These are phyloP conservation scores for Aporophyla lueneburgensis DNA, from an alignment of 2,888 invertebrate species.

Conservation along the genomic window DNA sequence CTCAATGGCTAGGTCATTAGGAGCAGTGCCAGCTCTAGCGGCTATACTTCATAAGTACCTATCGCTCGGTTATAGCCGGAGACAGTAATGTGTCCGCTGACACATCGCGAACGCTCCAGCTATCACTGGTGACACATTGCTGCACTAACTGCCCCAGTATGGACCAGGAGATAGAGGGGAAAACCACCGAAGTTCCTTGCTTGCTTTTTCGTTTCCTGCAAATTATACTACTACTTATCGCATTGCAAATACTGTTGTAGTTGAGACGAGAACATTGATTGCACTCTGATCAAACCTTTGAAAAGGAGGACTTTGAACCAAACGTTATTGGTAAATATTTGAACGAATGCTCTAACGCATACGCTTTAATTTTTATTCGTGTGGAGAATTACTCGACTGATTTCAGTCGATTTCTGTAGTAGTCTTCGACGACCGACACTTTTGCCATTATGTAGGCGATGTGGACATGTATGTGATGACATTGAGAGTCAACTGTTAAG, in stretches of 20 bases:
- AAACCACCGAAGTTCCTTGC: neutral
- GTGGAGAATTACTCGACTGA: neutral
- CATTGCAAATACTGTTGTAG: neutral
- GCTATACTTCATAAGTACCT: conserved; percentile 51
- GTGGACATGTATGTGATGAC: neutral
- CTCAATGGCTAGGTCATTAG: conserved; percentile 54
- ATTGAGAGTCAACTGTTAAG: too few relatives aligned
- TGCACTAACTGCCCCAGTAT: conserved; percentile 8
- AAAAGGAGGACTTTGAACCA: neutral
- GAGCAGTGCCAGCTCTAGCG: conserved; percentile 54
- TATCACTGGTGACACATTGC: conserved; percentile 43
- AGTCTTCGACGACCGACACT: neutral
- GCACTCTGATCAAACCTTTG: neutral
- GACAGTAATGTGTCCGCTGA: conserved; percentile 58
- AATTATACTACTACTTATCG: neutral
- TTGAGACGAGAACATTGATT: neutral
- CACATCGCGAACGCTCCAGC: conserved; percentile 48
- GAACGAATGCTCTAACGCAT: neutral
- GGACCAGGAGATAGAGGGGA: neutral
- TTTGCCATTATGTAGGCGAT: too few relatives aligned
- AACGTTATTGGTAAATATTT: too few relatives aligned
- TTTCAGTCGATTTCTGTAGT: neutral
- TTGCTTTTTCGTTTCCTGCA: neutral
- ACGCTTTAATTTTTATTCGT: neutral
- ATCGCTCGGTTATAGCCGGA: conserved; percentile 48